Base-by-base conservation (phyloP, 2,888 invertebrate species). In the Ormia ochracea region DNA sequence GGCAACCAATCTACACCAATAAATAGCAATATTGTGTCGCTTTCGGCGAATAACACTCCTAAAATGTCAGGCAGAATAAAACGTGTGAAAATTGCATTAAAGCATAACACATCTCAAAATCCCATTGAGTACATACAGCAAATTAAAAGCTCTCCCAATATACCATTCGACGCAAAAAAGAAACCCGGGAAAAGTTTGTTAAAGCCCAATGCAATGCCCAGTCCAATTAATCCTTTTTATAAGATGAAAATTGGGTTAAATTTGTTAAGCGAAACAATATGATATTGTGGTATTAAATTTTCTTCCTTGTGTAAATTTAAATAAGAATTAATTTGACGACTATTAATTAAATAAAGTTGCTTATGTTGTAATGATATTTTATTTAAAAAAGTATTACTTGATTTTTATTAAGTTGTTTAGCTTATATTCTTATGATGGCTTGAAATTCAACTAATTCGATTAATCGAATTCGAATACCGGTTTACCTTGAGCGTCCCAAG, bases 211-310 rank as follows among this genome's bases (percentile, higher is more conserved):
- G 91, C 92, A 0, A 90, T 93, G 1, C 92, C 93, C 0, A 94
- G 94, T 0, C 95, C 95, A 0, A 93, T 95, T 1, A 94, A 95
- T 89, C 95, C 95, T 0, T 95, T 95, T 89, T 94, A 94, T 84
- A 93, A 92, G 84, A 92, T 91, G 83, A 92, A 91, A 78, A 85
- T 85, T 26, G 84, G 84, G 1, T 70, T 84, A 10, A 78, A 80
- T 21, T 65, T 85, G 9, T 82, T 86, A n/a, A 87, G 85, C 58
- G 87, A 87, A 70, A 85, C 87, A 17, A 83, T 87, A 81, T 88
- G 85, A 88, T 75, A 78, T 63, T 81, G 38, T 58, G 74, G 28
- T 28, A 54, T 41, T 17, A 69, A 70, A 70, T 19, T 81, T 56
- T 38, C 33, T 48, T 50, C 31, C 14, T 73, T 73, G 36, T 41